Conservation (phyloP, 2,113 vertebrate species). For the Colinus virginianus region DNA sequence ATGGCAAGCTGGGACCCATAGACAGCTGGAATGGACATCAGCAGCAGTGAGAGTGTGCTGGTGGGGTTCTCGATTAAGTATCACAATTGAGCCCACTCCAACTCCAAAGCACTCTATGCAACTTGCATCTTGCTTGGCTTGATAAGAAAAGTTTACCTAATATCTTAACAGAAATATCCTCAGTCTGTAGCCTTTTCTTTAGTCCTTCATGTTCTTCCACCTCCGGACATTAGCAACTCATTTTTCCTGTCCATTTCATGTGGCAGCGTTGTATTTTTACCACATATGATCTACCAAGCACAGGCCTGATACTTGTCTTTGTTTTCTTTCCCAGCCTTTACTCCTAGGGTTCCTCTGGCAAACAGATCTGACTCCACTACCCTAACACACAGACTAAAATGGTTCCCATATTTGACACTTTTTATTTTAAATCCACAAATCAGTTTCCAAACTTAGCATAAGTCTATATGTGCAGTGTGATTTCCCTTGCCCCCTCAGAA, state of each 20-base stretch:
- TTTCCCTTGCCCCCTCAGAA: not conserved
- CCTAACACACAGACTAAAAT: not conserved
- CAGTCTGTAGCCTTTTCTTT: not conserved
- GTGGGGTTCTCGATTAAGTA: not conserved
- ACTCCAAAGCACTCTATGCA: not conserved
- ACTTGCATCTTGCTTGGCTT: not conserved
- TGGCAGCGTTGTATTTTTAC: not conserved
- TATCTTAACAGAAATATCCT: not conserved
- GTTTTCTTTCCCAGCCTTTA: not conserved
- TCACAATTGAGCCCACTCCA: fast-evolving
- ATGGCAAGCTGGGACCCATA: not conserved
- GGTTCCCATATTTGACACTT: not conserved
- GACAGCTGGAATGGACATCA: not conserved
- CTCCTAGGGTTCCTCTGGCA: not conserved
- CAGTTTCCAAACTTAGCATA: conserved; percentile 10
- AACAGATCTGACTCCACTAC: not conserved
- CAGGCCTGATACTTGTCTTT: not conserved
- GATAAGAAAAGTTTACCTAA: not conserved
- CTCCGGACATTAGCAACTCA: not conserved
- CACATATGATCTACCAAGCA: not conserved
- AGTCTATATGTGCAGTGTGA: not conserved
- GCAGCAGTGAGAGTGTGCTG: not conserved
- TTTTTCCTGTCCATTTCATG: not conserved
- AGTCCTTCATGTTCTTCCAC: not conserved
- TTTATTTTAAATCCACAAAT: conserved; percentile 1